These are phyloP conservation scores for Cyprinella venusta DNA, from an alignment of 2,797 vertebrate species.

Conservation along the genomic window DNA sequence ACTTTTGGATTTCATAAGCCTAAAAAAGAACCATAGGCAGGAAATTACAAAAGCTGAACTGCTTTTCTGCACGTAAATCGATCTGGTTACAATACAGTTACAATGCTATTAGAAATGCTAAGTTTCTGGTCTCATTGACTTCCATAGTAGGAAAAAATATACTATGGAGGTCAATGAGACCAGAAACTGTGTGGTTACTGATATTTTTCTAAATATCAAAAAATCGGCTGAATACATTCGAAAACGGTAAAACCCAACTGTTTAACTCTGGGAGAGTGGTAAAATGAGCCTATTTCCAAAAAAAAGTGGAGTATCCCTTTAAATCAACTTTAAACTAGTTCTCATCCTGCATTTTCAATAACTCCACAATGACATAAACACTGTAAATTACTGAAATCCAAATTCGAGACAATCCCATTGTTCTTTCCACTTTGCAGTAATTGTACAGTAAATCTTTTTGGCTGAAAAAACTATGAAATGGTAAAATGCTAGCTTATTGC, in stretches of 20 bases:
- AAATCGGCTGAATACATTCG: no score
- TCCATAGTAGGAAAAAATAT: no score
- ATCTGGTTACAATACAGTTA: neutral
- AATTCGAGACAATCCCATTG: neutral
- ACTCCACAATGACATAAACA: neutral
- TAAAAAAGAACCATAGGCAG: neutral
- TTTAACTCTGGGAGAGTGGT: no score
- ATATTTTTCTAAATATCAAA: no score
- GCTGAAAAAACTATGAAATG: neutral
- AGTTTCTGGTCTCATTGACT: no score
- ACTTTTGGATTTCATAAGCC: neutral
- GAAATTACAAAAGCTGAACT: neutral
- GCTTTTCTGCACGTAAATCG: neutral
- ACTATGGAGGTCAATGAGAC: no score
- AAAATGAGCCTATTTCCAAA: no score
- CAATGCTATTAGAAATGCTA: neutral
- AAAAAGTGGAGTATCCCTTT: neutral
- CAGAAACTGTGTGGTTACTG: no score
- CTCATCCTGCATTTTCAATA: neutral
- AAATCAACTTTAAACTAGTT: neutral
- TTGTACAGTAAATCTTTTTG: neutral
- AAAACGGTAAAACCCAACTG: no score
- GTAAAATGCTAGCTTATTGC: neutral
- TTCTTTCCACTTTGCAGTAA: neutral
- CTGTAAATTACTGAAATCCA: neutral